Percentiles rank a stretch among this genome's conserved stretches.
phyloP scores from a whole-genome alignment of 2,113 vertebrate species.

The Tachysurus fulvidraco region DNA sequence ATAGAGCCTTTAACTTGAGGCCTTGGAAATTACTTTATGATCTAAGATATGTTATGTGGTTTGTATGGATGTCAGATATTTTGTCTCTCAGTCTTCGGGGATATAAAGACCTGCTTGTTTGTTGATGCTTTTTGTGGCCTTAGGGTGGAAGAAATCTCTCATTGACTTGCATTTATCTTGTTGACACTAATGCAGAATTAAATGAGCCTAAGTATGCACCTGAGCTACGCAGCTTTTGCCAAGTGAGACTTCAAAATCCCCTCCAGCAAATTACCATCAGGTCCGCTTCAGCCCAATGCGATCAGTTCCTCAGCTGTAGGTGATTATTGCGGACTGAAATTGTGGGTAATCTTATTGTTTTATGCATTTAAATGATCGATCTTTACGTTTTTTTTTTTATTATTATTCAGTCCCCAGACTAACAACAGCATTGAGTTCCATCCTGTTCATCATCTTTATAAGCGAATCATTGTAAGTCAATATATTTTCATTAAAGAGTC shows the following conservation, averaged over 20 bases:
- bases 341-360: neutral
- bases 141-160: slow-evolving; percentile 46
- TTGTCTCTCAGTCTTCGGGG: slow-evolving; percentile 39
- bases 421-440: too few species aligned
- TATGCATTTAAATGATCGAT: neutral
- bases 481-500: neutral
- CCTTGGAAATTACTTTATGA: neutral
- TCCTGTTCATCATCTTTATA: neutral
- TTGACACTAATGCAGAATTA: slow-evolving; percentile 65
- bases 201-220: slow-evolving; percentile 41
- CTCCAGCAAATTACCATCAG: neutral
- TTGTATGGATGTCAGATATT: slow-evolving; percentile 20
- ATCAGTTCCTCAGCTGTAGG: neutral
- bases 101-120: slow-evolving; percentile 24
- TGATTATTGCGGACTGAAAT: slow-evolving; percentile 28
- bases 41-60: neutral
- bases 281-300: neutral
- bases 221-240: slow-evolving; percentile 1
- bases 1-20: neutral
- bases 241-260: slow-evolving; percentile 10
- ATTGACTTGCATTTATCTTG: slow-evolving; percentile 61
- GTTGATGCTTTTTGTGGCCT: slow-evolving; percentile 46
- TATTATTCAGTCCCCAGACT: too few species aligned
- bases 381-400: neutral
- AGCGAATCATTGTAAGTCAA: too few species aligned